Evolutionary conservation across 2,797 vertebrate genomes (phyloP), one percentile per base, ranked within the genome.

Genomic region (Okamejei kenojei): DNA sequence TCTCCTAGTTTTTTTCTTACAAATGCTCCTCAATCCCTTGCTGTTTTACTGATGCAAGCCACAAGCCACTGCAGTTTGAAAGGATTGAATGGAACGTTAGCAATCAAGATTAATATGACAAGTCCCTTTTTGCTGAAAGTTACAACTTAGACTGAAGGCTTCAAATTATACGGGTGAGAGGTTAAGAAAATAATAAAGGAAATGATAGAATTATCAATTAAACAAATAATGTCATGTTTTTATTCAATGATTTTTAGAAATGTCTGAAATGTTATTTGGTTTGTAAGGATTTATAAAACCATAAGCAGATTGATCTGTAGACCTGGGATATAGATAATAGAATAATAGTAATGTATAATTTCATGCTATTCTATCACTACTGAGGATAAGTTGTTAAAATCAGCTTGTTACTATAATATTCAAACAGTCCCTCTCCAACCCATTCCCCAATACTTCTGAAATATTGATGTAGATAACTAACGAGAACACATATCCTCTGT

Each of bases 321-420:
- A n/a, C 26, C 15, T 32, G n/a, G 63, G n/a, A 88, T 21, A 82
- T 26, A 82, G 58, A 17, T 63, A 29, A 54, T 61, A 61, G 45
- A 80, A 61, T 13, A 88, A 88, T 32, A 35, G 61, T 68, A 35
- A 32, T 88, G 81, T 11, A 61, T 17, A 32, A 68, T 88, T 11
- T 1, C 61, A 35, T 17, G 29, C 61, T 32, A 68, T 88, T 88
- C 84, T 35, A 92, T 54, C 13, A 76, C 29, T 7, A 45, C 71
- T 54, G 65, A 90, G 32, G 35, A 73, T 54, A 91, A 71, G 38
- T 91, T 92, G 71, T 92, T 74, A 73, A 35, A 54, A 92, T n/a
- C 9, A 74, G 38, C 23, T 91, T 90, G 88, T 91, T 26, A 73
- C 19, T 15, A 45, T 45, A 73, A 45, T 73, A 1, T 38, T 76